Evolutionary conservation across 2,113 vertebrate species (phyloP), one percentile per base, ranked within the genome.

Genomic region (Otolemur garnettii): DNA sequence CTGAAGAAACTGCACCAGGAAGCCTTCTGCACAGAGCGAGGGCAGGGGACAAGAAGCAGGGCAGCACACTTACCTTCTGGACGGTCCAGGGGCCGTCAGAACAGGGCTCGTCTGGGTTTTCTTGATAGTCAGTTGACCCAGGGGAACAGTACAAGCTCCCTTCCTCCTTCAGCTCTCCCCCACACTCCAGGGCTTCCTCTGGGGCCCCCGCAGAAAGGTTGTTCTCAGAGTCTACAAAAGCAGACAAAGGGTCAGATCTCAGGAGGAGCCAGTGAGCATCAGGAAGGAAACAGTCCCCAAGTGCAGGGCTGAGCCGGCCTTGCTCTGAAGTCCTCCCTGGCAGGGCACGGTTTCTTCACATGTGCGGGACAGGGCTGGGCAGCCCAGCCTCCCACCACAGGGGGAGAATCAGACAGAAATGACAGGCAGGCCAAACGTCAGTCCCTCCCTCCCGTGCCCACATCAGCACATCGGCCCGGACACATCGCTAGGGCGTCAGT

Each of bases 121-220:
- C 75, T 18, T 12, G 59, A 5, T 0, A 18, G 4, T 81, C 38
- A 1, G 35, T 1, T 10, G 86, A 50, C 87, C 5, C 30, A 2
- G 1, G 28, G 3, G n/a, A 45, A 0, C 0, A 64, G 71, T 60
- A 24, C 0, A 11, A 10, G 42, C 21, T 89, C 42, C 79, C 60
- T 26, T 96, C 94, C 10, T 9, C 94, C 50, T 4, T 95, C 90
- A 96, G 78, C 7, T 96, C 85, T 69, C 72, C 69, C 17, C 33
- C 93, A 22, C 24, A 7, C 57, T 98, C 97, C 35, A 50, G 18
- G 26, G 53, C 91, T 21, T 11, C 45, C 9, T 97, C 93, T 0
- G 21, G 74, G 35, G 7, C 83, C 0, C 64, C 1, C 14, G 13
- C 0, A 28, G 62, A 38, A 19, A 78, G 28, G 75, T 4, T 74